A percentile compares a stretch with the other conserved stretches of the same genome.
These are phyloP conservation scores for Phrynosoma blainvillii DNA, from an alignment of 2,113 vertebrate genomes.

Conservation along the genomic window DNA sequence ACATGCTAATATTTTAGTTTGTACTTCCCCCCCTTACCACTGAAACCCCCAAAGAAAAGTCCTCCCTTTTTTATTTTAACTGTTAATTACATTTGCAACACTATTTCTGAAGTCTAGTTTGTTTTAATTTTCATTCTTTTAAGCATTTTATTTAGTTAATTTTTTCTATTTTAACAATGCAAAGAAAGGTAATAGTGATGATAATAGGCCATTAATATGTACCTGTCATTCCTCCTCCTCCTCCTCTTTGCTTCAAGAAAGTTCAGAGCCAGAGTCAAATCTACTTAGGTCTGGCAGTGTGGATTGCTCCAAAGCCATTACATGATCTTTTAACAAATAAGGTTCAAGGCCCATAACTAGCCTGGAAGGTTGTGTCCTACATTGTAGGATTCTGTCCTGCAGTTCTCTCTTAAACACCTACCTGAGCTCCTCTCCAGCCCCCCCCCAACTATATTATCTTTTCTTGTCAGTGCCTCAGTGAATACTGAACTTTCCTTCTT, in stretches of 20 bases:
- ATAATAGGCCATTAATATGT: too few relatives aligned
- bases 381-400: too few relatives aligned
- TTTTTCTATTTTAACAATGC: constrained; percentile 28
- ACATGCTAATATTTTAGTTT: constrained; percentile 68
- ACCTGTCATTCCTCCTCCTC: too few relatives aligned
- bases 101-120: constrained; percentile 21
- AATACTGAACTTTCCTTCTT: too few relatives aligned
- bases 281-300: too few relatives aligned
- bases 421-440: not conserved
- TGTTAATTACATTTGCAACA: not conserved
- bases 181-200: not conserved
- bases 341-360: not conserved
- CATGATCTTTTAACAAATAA: not conserved
- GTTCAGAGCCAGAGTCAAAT: not conserved
- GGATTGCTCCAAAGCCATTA: not conserved
- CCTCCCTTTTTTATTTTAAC: constrained; percentile 27
- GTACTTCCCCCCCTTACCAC: constrained; percentile 38
- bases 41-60: constrained; percentile 23
- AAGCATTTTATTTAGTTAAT: constrained; percentile 32
- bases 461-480: too few relatives aligned
- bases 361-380: too few relatives aligned
- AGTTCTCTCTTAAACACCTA: not conserved
- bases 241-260: not conserved
- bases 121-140: constrained; percentile 43
- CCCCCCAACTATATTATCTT: too few relatives aligned